Evolutionary conservation across 92 coral and sea anemone species (phyloP).

Genomic region (Ricordea florida): DNA sequence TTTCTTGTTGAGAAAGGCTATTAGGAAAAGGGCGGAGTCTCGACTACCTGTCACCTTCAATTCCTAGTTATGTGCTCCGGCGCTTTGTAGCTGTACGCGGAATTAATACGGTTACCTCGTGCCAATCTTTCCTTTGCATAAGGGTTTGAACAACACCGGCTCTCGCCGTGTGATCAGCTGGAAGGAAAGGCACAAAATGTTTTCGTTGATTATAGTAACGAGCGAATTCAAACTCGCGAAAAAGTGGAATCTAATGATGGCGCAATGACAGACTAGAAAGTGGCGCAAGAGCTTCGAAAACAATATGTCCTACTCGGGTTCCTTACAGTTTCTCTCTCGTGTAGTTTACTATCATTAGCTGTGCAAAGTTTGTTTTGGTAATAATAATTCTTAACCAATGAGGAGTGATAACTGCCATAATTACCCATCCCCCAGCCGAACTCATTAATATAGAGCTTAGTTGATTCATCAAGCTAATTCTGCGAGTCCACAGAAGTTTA

Average conservation of each 20-base stretch:
- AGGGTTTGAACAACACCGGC: conserved; percentile 4
- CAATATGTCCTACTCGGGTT: conserved; percentile 34
- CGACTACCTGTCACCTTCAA: conserved; percentile 25
- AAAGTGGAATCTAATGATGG: conserved; percentile 5
- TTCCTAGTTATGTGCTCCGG: conserved; percentile 18
- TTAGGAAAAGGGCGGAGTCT: conserved; percentile 24
- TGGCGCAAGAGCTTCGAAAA: conserved; percentile 7
- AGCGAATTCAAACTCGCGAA: not conserved
- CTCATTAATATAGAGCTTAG: conserved; percentile 76
- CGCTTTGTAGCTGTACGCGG: conserved; percentile 23
- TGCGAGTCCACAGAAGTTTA: conserved; percentile 73
- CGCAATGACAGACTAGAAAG: not conserved
- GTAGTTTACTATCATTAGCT: conserved; percentile 82
- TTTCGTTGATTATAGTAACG: not conserved
- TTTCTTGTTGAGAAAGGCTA: conserved; percentile 5
- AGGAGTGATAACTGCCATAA: conserved; percentile 69
- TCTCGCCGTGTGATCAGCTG: conserved; percentile 32
- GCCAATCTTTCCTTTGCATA: conserved; percentile 34
- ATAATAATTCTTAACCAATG: conserved; percentile 76
- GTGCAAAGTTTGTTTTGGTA: conserved; percentile 77
- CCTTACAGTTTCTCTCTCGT: conserved; percentile 50
- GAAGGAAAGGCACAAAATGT: not conserved
- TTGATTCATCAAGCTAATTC: conserved; percentile 87
- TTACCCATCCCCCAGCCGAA: conserved; percentile 75
- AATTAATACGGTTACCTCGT: conserved; percentile 14